These are phyloP conservation scores for Volucella zonaria DNA, from an alignment of 2,888 invertebrate genomes.

Conservation along the genomic window DNA sequence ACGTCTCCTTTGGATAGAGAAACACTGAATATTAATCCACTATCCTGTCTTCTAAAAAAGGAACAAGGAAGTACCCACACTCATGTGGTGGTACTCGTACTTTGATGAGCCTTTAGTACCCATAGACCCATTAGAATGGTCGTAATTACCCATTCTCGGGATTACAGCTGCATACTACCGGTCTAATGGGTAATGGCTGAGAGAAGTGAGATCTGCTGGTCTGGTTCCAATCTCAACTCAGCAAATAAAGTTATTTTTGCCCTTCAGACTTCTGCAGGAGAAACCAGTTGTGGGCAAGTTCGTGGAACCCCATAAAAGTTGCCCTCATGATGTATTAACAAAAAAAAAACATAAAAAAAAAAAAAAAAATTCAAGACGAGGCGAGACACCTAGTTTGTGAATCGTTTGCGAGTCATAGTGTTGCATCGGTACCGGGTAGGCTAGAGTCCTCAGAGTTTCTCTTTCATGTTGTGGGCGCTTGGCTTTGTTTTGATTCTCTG, in stretches of 20 bases:
- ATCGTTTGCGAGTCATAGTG: conserved; percentile 8
- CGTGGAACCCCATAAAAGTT: conserved; percentile 55
- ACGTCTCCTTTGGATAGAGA: conserved; percentile 31
- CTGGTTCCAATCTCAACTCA: conserved; percentile 1
- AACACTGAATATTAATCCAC: conserved; percentile 50
- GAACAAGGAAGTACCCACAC: conserved; percentile 66
- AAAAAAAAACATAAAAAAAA: not conserved
- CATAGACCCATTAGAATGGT: conserved; percentile 63
- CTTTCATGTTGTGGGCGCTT: conserved; percentile 44
- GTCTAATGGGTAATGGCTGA: conserved; percentile 49
- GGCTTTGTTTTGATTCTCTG: conserved; percentile 55
- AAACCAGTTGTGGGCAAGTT: conserved; percentile 51
- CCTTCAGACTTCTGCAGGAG: conserved; percentile 22
- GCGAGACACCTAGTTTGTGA: conserved; percentile 16
- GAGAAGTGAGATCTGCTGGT: conserved; percentile 1
- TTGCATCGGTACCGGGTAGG: conserved; percentile 7
- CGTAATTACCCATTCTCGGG: conserved; percentile 59
- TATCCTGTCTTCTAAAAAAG: conserved; percentile 48
- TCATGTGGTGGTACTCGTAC: no score
- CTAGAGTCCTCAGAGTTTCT: not conserved
- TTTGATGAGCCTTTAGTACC: conserved; percentile 25
- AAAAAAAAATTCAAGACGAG: conserved; percentile 28
- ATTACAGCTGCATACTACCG: conserved; percentile 29
- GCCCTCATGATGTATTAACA: conserved; percentile 47
- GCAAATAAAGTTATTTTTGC: conserved; percentile 42